Evolutionary conservation across 2,888 invertebrate genomes (phyloP).

Genomic region (Drosophila aldrichi): DNA sequence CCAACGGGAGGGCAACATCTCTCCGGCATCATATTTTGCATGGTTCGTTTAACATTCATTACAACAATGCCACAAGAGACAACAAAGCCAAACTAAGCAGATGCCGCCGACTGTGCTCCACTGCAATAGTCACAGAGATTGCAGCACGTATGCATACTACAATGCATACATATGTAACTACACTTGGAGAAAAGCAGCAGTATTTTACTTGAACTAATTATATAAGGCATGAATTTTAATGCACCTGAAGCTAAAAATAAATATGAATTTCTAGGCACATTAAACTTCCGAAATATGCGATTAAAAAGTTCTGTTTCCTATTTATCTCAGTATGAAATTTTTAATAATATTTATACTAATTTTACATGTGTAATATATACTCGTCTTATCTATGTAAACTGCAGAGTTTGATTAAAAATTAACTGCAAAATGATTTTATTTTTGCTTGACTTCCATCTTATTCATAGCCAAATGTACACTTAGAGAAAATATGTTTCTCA

Average conservation of each 20-base stretch:
- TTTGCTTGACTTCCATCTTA: no score
- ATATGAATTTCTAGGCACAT: no score
- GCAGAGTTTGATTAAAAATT: no score
- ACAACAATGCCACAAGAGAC: constrained; percentile 64
- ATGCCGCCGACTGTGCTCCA: constrained; percentile 31
- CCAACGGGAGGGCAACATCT: constrained; percentile 17
- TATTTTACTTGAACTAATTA: not conserved
- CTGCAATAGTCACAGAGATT: constrained; percentile 11
- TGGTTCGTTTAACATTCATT: constrained; percentile 79
- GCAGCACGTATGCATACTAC: not conserved
- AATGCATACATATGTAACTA: not conserved
- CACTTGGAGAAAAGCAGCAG: not conserved
- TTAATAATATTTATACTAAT: no score
- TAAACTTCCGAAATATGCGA: no score
- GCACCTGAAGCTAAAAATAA: not conserved
- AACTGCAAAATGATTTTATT: no score
- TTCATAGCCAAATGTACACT: no score
- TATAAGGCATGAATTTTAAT: not conserved
- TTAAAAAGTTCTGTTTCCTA: no score
- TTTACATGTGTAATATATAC: no score
- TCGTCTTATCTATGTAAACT: no score
- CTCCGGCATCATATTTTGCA: constrained; percentile 73
- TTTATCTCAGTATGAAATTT: no score
- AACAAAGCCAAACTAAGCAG: constrained; percentile 44
- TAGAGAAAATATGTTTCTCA: no score